Evolutionary conservation across 2,113 vertebrate genomes (phyloP).

Genomic region (Epinephelus cyanopodus): DNA sequence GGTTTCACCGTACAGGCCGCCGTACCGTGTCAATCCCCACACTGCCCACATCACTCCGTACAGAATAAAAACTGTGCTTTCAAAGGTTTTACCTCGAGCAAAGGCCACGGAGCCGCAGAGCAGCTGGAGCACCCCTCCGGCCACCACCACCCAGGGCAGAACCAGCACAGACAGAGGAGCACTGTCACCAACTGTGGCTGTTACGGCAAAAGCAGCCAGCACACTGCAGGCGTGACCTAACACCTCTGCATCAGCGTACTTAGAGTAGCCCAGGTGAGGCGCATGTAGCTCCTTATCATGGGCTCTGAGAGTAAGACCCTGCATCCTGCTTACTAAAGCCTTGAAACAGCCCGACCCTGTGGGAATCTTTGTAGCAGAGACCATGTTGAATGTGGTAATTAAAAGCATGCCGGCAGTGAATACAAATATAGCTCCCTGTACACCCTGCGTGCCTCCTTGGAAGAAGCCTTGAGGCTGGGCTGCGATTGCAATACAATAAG

Average conservation of each 20-base stretch:
- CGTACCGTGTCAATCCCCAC: conserved; percentile 88
- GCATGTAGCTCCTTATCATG: conserved; percentile 79
- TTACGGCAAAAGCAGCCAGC: conserved; percentile 88
- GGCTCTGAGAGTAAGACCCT: conserved; percentile 77
- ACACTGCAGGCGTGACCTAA: conserved; percentile 87
- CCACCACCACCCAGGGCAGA: conserved; percentile 89
- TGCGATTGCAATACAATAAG: conserved; percentile 87
- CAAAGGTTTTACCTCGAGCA: conserved; percentile 90
- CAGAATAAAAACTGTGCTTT: conserved; percentile 90
- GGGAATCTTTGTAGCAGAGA: conserved; percentile 71
- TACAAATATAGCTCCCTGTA: conserved; percentile 87
- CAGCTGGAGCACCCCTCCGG: conserved; percentile 87
- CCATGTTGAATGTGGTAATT: conserved; percentile 82
- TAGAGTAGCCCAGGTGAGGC: conserved; percentile 90
- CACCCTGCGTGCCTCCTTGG: conserved; percentile 86
- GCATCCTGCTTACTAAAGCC: conserved; percentile 72
- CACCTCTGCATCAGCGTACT: conserved; percentile 88
- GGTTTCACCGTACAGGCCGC: conserved; percentile 81
- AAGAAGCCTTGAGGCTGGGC: conserved; percentile 84
- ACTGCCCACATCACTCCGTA: conserved; percentile 91
- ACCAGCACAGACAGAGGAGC: conserved; percentile 82
- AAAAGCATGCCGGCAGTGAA: conserved; percentile 82
- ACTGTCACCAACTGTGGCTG: conserved; percentile 70
- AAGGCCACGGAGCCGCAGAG: conserved; percentile 87
- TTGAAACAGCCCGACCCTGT: conserved; percentile 79